These are phyloP conservation scores for Microplitis deprimator DNA, from an alignment of 2,888 invertebrate species.

Conservation along the genomic window DNA sequence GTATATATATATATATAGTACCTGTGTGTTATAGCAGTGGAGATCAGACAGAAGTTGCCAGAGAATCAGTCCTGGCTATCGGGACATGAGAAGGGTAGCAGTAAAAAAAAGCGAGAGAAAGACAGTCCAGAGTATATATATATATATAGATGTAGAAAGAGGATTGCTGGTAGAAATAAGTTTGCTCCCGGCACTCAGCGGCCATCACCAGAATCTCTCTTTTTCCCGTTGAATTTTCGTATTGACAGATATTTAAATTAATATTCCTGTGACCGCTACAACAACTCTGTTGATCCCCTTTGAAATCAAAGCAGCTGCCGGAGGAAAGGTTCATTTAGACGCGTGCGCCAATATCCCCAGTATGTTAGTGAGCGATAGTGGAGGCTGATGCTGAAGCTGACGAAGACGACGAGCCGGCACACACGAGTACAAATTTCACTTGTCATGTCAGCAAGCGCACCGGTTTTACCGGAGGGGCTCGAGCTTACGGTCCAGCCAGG, in stretches of 20 bases:
- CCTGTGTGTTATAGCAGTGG: slow-evolving; percentile 24
- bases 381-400: not conserved
- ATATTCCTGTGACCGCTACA: slow-evolving; percentile 63
- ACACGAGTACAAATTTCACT: slow-evolving; percentile 61
- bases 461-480: slow-evolving; percentile 49
- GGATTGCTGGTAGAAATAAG: slow-evolving; percentile 44
- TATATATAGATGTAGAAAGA: slow-evolving; percentile 24
- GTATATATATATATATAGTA: slow-evolving; percentile 5
- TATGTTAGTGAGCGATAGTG: slow-evolving; percentile 8
- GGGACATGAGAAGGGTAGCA: slow-evolving; percentile 20
- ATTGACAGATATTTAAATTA: slow-evolving; percentile 71
- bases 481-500: slow-evolving; percentile 40
- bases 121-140: slow-evolving; percentile 28
- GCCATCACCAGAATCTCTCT: slow-evolving; percentile 35
- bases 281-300: slow-evolving; percentile 56
- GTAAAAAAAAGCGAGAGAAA: slow-evolving; percentile 38
- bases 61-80: slow-evolving; percentile 22
- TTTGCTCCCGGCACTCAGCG: slow-evolving; percentile 35
- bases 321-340: slow-evolving; percentile 62
- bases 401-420: slow-evolving; percentile 32
- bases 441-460: slow-evolving; percentile 60
- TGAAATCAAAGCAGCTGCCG: slow-evolving; percentile 64
- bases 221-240: slow-evolving; percentile 55
- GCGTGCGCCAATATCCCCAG: slow-evolving; percentile 57
- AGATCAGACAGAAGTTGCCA: slow-evolving; percentile 38